phyloP scores from a whole-genome alignment of 2,113 vertebrate species.

The Laterallus jamaicensis region DNA sequence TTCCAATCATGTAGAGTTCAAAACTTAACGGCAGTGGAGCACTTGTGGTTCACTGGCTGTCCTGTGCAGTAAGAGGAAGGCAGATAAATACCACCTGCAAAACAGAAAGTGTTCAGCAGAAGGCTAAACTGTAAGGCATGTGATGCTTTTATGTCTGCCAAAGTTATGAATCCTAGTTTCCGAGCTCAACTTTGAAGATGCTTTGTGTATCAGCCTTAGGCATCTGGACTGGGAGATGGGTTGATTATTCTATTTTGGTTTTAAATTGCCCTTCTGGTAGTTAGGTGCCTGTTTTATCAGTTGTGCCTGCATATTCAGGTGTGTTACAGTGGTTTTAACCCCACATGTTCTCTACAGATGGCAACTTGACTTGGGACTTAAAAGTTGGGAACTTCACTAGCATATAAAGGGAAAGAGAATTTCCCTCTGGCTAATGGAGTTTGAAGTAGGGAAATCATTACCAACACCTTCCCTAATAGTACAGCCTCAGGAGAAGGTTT shows the following conservation, averaged over 20 bases:
- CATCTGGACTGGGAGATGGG: not conserved
- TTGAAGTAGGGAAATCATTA: not conserved
- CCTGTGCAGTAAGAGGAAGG: not conserved
- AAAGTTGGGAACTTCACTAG: not conserved
- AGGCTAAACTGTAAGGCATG: not conserved
- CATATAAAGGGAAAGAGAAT: not conserved
- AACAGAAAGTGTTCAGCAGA: not conserved
- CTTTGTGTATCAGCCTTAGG: not conserved
- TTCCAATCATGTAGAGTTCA: not conserved
- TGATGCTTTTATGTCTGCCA: not conserved
- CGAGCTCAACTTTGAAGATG: not conserved
- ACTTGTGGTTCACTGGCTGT: not conserved
- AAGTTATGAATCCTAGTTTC: not conserved
- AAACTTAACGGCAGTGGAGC: not conserved
- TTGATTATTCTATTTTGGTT: not conserved
- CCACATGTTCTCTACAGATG: not conserved
- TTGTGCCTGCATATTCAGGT: not conserved
- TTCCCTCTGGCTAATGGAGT: not conserved
- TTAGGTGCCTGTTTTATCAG: not conserved
- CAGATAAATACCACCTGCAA: not conserved
- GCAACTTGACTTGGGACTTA: not conserved
- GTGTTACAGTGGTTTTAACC: not conserved
- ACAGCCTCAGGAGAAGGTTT: not conserved
- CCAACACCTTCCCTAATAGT: not conserved
- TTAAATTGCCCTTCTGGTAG: not conserved